phyloP scores from a whole-genome alignment of 2,888 invertebrate species.

The Hermodice carunculata region DNA sequence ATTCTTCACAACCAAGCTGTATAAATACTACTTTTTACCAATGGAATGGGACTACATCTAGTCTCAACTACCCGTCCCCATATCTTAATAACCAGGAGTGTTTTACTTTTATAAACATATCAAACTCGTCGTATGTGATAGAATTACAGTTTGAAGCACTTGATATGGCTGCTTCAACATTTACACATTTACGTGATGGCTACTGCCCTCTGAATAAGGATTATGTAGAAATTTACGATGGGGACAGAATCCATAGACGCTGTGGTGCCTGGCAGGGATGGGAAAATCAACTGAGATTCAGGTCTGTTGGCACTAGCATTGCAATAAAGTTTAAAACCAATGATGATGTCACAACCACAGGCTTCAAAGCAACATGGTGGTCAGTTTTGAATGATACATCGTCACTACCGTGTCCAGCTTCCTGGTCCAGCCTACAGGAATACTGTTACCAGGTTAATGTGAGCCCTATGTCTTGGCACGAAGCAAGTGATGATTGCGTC shows the following conservation, averaged over 20 bases:
- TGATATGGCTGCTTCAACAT: not conserved
- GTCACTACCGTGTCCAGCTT: not conserved
- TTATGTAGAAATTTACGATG: slow-evolving; percentile 7
- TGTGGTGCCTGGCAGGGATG: slow-evolving; percentile 10
- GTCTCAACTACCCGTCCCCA: slow-evolving; percentile 3
- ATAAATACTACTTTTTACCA: not conserved
- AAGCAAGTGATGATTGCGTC: not conserved
- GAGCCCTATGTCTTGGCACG: not conserved
- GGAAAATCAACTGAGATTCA: not conserved
- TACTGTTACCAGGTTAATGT: not conserved
- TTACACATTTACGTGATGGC: not conserved
- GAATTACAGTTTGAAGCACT: slow-evolving; percentile 17
- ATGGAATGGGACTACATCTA: not conserved
- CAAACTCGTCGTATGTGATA: not conserved
- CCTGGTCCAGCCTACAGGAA: not conserved
- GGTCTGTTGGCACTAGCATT: not conserved
- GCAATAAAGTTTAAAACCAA: slow-evolving; percentile 7
- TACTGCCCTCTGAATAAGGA: slow-evolving; percentile 5
- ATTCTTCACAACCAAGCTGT: not conserved
- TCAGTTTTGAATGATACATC: not conserved
- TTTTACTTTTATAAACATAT: not conserved
- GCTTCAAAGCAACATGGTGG: slow-evolving; percentile 3
- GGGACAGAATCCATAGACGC: not conserved
- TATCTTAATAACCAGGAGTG: slow-evolving; percentile 15
- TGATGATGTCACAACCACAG: not conserved